Percentiles rank a stretch among this genome's conserved stretches.
These are phyloP conservation scores for Petaurus breviceps DNA, from an alignment of 2,113 vertebrate genomes.

Conservation along the genomic window DNA sequence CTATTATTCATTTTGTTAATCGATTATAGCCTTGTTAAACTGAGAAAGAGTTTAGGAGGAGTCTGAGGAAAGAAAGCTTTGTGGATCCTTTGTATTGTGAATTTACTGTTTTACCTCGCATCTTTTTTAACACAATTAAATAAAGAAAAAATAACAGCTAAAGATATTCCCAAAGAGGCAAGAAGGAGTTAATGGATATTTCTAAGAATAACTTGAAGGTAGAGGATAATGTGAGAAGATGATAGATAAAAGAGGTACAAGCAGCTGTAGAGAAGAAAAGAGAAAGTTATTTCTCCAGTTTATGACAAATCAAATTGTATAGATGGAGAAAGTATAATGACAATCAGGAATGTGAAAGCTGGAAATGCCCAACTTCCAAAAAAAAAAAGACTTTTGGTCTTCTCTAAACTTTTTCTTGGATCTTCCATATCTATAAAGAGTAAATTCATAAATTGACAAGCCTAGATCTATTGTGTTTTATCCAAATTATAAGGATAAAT, in stretches of 20 bases:
- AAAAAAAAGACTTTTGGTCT: not conserved
- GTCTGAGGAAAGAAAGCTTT: not conserved
- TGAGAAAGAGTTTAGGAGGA: not conserved
- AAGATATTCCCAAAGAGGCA: not conserved
- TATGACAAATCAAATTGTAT: not conserved
- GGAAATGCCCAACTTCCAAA: not conserved
- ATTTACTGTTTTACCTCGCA: not conserved
- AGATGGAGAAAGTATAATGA: not conserved
- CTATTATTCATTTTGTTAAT: not conserved
- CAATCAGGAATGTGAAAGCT: not conserved
- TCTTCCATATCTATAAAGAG: not conserved
- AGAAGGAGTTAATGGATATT: not conserved
- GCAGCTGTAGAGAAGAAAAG: not conserved
- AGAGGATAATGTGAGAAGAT: not conserved
- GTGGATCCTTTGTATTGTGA: not conserved
- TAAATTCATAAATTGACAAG: not conserved
- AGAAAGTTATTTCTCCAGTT: not conserved
- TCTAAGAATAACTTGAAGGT: not conserved
- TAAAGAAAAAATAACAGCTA: not conserved
- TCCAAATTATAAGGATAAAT: not conserved
- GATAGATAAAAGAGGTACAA: not conserved
- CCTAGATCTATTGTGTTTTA: not conserved
- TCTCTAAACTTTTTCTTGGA: not conserved
- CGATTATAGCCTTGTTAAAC: not conserved
- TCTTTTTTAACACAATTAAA: not conserved